Conservation (phyloP, 2,888 invertebrate species). For the Hesperia comma region DNA sequence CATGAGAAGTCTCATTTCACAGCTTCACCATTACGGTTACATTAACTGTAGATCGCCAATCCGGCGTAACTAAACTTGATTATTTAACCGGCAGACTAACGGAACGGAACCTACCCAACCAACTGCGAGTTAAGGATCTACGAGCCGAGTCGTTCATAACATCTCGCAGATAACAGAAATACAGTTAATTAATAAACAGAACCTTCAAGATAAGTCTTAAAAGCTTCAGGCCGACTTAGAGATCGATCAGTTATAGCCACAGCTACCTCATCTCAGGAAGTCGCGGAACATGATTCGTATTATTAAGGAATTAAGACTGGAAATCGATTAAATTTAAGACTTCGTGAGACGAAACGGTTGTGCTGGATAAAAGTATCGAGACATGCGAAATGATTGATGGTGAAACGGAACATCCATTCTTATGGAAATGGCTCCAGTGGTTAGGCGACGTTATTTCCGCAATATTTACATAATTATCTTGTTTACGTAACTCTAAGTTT, state of each 20-base stretch:
- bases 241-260: constrained; percentile 25
- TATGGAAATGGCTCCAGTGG: background rate
- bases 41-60: background rate
- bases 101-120: constrained; percentile 24
- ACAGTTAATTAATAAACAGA: constrained; percentile 37
- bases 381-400: constrained; percentile 25
- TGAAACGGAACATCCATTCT: constrained; percentile 27
- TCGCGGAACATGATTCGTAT: constrained; percentile 1
- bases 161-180: constrained; percentile 31
- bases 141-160: constrained; percentile 27
- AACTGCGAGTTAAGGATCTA: constrained; percentile 32
- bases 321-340: constrained; percentile 10
- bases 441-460: constrained; percentile 27
- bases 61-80: constrained; percentile 10
- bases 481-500: constrained; percentile 33
- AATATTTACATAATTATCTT: constrained; percentile 34
- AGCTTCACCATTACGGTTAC: background rate
- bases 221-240: constrained; percentile 32
- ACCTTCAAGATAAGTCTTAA: constrained; percentile 33
- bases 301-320: constrained; percentile 16
- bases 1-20: background rate
- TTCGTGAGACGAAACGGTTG: constrained; percentile 12
- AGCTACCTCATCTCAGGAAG: constrained; percentile 26
- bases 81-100: constrained; percentile 32
- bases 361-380: constrained; percentile 13